A percentile compares a stretch with the other conserved stretches of the same genome.
Conservation (phyloP, 2,888 invertebrate genomes). For the Rhogogaster chlorosoma region DNA sequence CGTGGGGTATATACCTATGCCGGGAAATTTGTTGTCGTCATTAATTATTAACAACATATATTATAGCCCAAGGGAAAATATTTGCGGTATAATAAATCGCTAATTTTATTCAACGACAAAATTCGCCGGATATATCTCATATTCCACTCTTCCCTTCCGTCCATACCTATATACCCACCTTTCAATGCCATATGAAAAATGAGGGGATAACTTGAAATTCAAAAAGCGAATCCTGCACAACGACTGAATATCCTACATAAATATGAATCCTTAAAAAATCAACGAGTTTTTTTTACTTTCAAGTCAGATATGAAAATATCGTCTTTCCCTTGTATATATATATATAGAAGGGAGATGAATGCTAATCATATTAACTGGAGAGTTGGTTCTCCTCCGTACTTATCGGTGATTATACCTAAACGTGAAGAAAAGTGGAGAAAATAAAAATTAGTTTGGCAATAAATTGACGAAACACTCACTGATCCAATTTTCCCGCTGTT, state of each 20-base stretch:
- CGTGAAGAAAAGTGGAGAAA: too few relatives aligned
- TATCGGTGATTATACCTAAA: too few relatives aligned
- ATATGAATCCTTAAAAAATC: not conserved
- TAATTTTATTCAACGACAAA: slow-evolving; percentile 3
- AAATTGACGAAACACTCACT: not conserved
- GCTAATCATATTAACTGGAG: too few relatives aligned
- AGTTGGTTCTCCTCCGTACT: too few relatives aligned
- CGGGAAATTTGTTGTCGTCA: slow-evolving; percentile 29
- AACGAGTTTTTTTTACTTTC: not conserved
- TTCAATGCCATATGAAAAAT: not conserved
- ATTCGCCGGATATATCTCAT: not conserved
- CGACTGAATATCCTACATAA: not conserved
- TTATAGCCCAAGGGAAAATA: not conserved
- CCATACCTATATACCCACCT: not conserved
- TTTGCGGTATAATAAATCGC: slow-evolving; percentile 13
- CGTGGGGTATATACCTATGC: not conserved
- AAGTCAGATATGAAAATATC: too few relatives aligned
- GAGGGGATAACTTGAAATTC: not conserved
- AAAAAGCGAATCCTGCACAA: not conserved
- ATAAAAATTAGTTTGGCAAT: too few relatives aligned
- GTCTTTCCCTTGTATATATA: too few relatives aligned
- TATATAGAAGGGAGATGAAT: too few relatives aligned
- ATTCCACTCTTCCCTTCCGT: not conserved
- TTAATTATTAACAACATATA: slow-evolving; percentile 29
- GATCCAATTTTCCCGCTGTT: not conserved